phyloP scores from a whole-genome alignment of 2,888 invertebrate genomes.

The Scaptomyza tumidula region DNA sequence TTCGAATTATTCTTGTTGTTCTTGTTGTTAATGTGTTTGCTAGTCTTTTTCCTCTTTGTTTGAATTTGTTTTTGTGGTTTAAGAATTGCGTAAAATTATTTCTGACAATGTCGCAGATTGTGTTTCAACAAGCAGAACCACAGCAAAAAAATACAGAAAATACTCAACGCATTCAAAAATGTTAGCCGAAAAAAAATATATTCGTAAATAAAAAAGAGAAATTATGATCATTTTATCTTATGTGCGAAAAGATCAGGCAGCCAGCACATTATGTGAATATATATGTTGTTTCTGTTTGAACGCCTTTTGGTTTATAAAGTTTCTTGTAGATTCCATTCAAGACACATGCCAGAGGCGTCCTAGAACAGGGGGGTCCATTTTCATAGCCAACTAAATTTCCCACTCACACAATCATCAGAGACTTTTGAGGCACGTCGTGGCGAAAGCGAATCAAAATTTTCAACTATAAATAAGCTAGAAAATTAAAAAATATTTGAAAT shows the following conservation, averaged over 20 bases:
- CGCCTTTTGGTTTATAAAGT: conserved; percentile 50
- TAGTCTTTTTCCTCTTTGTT: conserved; percentile 27
- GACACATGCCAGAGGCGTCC: conserved; percentile 42
- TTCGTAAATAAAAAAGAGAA: conserved; percentile 36
- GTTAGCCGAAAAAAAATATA: conserved; percentile 19
- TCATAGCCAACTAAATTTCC: neutral
- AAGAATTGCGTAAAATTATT: conserved; percentile 67
- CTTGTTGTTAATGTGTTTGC: conserved; percentile 11
- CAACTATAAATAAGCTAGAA: conserved; percentile 73
- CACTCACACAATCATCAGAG: neutral
- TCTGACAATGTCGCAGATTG: conserved; percentile 75
- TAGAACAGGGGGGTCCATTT: conserved; percentile 3
- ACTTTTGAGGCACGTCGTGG: conserved; percentile 53
- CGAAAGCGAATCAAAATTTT: conserved; percentile 65
- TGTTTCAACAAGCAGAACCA: conserved; percentile 61
- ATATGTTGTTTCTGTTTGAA: conserved; percentile 25
- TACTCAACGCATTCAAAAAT: conserved; percentile 8
- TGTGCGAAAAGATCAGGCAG: conserved; percentile 58
- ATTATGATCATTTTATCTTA: conserved; percentile 68
- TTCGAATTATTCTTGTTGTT: conserved; percentile 28
- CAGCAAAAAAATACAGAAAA: conserved; percentile 2
- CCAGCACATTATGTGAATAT: conserved; percentile 41
- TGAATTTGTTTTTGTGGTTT: conserved; percentile 43
- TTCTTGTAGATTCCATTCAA: conserved; percentile 53
- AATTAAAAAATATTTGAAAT: conserved; percentile 49